These are phyloP conservation scores for Phoenicopterus ruber DNA, from an alignment of 2,113 vertebrate genomes.

Conservation along the genomic window DNA sequence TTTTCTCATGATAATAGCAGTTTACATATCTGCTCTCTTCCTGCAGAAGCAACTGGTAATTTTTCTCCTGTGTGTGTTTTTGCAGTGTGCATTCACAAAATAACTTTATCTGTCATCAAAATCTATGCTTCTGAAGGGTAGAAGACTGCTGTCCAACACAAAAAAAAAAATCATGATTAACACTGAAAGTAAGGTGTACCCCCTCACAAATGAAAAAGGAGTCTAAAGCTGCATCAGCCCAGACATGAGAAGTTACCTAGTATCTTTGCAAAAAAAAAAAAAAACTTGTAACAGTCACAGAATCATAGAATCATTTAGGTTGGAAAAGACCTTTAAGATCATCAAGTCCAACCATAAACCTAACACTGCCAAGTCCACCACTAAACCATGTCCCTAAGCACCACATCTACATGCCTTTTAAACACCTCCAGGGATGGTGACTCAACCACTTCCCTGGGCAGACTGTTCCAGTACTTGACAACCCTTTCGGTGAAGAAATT, in stretches of 20 bases:
- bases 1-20: neutral
- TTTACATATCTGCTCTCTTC: neutral
- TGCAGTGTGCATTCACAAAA: neutral
- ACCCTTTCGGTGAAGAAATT: no score
- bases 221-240: neutral
- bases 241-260: neutral
- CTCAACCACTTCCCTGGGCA: no score
- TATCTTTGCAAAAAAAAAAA: neutral
- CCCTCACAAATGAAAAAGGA: neutral
- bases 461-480: no score
- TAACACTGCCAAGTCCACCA: no score
- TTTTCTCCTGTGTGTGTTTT: neutral
- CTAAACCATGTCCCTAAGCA: no score
- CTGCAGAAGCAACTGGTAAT: neutral
- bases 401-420: no score
- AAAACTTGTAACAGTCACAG: no score
- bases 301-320: no score
- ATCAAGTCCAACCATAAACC: no score
- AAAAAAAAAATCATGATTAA: neutral
- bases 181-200: neutral
- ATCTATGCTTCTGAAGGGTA: neutral
- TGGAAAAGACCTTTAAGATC: no score
- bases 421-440: no score
- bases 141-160: neutral
- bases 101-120: neutral